These are phyloP conservation scores for Mobula hypostoma DNA, from an alignment of 2,113 vertebrate species.

Conservation along the genomic window DNA sequence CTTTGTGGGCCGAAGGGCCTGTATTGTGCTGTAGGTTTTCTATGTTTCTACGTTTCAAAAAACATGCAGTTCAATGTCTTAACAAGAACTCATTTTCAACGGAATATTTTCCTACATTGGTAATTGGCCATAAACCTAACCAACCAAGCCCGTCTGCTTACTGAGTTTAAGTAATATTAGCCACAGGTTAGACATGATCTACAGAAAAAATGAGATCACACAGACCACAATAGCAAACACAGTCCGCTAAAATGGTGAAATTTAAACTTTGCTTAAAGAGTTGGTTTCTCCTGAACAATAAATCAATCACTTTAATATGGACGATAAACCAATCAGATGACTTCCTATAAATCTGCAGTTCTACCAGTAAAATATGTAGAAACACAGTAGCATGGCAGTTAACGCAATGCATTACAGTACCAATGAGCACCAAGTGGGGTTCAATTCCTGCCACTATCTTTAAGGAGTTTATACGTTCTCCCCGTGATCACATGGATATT, in stretches of 20 bases:
- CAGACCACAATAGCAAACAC: slow-evolving; percentile 37
- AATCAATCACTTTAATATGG: background rate
- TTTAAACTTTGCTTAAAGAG: background rate
- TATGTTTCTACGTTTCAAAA: no score
- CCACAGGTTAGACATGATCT: background rate
- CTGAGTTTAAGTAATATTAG: background rate
- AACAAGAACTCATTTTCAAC: background rate
- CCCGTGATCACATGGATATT: no score
- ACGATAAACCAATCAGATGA: background rate
- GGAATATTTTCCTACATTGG: background rate
- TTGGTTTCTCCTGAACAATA: background rate
- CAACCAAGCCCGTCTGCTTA: background rate
- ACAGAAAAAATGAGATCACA: slow-evolving; percentile 28
- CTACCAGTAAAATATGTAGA: background rate
- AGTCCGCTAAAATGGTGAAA: background rate
- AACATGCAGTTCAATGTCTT: background rate
- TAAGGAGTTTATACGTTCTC: no score
- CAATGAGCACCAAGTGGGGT: no score
- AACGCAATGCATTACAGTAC: no score
- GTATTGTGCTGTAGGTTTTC: no score
- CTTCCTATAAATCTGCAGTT: background rate
- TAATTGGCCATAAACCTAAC: background rate
- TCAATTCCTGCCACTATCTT: no score
- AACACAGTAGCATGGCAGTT: background rate
- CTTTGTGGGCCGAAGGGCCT: no score